A percentile compares a stretch with the other conserved stretches of the same genome.
Conservation (phyloP, 2,797 vertebrate species). For the Molossus molossus region DNA sequence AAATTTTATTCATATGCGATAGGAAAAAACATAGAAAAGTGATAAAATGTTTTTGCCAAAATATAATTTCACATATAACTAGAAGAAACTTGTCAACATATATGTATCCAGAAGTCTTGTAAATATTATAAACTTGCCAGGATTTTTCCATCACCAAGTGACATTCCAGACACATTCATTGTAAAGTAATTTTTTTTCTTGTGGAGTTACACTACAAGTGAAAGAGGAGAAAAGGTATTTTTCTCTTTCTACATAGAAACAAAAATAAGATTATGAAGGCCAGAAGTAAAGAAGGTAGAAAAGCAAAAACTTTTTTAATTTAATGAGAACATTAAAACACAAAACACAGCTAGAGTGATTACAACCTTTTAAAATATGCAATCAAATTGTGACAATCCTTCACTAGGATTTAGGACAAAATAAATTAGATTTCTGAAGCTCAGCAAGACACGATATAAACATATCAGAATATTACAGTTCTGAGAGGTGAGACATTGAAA, state of each 20-base stretch:
- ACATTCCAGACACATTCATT: conserved; percentile 55
- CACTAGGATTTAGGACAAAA: conserved; percentile 23
- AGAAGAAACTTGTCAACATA: conserved; percentile 37
- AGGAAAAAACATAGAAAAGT: conserved; percentile 41
- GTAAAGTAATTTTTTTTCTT: conserved; percentile 7
- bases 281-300: neutral
- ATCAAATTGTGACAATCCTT: conserved; percentile 51
- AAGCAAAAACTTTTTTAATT: conserved; percentile 11
- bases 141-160: conserved; percentile 49
- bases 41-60: conserved; percentile 49
- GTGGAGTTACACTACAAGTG: neutral
- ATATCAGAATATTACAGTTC: conserved; percentile 25
- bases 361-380: conserved; percentile 55
- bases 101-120: conserved; percentile 31
- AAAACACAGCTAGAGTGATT: conserved; percentile 39
- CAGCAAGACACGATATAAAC: conserved; percentile 49
- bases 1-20: conserved; percentile 42
- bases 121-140: conserved; percentile 55
- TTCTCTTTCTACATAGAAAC: neutral
- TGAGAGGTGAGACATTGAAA: conserved; percentile 20
- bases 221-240: conserved; percentile 41
- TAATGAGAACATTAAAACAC: conserved; percentile 24
- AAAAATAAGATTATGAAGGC: conserved; percentile 42
- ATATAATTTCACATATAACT: conserved; percentile 55
- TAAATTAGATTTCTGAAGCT: conserved; percentile 65